These are phyloP conservation scores for Myodes glareolus DNA, from an alignment of 2,113 vertebrate genomes.

Conservation along the genomic window DNA sequence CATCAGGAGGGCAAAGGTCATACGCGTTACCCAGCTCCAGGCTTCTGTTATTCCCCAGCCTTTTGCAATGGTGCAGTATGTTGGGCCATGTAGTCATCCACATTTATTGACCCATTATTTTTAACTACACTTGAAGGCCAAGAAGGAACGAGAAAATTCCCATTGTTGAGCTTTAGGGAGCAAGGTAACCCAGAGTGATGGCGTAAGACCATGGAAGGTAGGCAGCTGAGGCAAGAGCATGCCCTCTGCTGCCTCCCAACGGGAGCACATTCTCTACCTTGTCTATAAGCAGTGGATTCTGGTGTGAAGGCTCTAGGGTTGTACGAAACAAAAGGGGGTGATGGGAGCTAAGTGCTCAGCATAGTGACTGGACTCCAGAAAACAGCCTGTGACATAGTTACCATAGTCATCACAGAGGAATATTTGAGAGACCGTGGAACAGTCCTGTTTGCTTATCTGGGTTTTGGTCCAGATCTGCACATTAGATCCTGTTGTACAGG, in stretches of 20 bases:
- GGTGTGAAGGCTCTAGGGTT: too few species aligned
- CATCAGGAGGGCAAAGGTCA: accelerated
- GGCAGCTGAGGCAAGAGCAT: neutral
- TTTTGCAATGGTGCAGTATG: neutral
- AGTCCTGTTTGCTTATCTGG: neutral
- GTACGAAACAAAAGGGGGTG: neutral
- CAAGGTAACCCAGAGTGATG: neutral
- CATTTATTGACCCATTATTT: neutral
- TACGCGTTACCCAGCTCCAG: accelerated
- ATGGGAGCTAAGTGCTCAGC: neutral
- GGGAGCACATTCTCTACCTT: neutral
- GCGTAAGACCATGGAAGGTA: neutral
- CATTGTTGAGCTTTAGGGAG: neutral
- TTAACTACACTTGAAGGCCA: neutral
- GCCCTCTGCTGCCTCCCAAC: neutral
- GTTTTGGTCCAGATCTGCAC: neutral
- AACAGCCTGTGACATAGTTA: neutral
- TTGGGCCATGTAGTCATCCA: neutral
- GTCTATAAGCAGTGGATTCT: neutral
- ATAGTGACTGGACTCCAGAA: too few species aligned
- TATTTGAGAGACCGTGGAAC: neutral
- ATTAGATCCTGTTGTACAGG: neutral
- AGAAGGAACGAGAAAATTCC: neutral
- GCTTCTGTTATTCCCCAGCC: neutral
- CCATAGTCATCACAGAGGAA: neutral